phyloP scores from a whole-genome alignment of 1,140 invertebrate genomes.

The Neotoxoptera formosana region DNA sequence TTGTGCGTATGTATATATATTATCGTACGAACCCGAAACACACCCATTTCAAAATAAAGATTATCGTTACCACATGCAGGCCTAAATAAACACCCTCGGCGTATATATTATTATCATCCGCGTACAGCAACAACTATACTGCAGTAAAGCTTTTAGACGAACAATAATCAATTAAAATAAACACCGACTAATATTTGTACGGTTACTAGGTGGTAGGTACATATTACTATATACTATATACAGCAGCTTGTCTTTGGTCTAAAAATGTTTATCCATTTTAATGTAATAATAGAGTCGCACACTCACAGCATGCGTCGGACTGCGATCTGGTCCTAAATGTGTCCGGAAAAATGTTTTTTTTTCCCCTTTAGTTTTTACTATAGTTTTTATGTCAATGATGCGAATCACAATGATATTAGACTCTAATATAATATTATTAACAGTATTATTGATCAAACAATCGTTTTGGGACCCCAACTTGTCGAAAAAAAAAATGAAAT shows the following conservation, averaged over 20 bases:
- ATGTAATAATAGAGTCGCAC: not conserved
- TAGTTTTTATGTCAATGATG: not conserved
- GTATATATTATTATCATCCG: not conserved
- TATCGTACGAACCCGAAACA: not conserved
- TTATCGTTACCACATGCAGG: slow-evolving; percentile 10
- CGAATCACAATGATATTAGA: not conserved
- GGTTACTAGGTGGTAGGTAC: not conserved
- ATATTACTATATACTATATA: too few species aligned
- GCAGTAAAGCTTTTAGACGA: not conserved
- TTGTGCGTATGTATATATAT: not conserved
- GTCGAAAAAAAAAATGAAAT: not conserved
- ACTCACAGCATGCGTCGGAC: not conserved
- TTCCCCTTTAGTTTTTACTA: too few species aligned
- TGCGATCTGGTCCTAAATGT: not conserved
- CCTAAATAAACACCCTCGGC: not conserved
- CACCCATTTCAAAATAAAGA: slow-evolving; percentile 1
- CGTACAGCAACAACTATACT: not conserved
- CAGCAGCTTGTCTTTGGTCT: not conserved
- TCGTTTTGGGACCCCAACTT: not conserved
- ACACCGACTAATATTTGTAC: not conserved
- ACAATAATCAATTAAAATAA: not conserved
- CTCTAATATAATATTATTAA: not conserved
- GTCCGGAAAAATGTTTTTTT: not conserved
- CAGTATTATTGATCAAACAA: not conserved
- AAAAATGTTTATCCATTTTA: not conserved